Percentiles rank a stretch among this genome's conserved stretches.
Conservation (phyloP, 2,797 vertebrate species). For the Tenualosa ilisha region DNA sequence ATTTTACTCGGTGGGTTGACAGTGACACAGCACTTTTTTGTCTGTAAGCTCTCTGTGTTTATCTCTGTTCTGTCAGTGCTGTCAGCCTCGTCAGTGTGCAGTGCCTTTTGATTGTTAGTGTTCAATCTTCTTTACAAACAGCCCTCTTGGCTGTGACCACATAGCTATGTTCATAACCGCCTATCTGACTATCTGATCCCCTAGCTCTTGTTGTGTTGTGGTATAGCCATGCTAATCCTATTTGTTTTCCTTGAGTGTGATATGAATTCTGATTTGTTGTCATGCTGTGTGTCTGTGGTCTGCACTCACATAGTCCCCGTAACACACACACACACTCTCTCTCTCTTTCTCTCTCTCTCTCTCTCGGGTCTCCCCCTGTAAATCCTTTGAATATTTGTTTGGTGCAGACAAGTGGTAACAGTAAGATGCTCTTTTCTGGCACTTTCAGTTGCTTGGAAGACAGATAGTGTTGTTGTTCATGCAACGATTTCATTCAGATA, state of each 20-base stretch:
- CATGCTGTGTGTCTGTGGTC: not conserved
- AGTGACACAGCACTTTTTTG: not conserved
- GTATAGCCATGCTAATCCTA: constrained; percentile 32
- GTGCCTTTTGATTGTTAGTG: not conserved
- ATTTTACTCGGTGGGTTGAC: not conserved
- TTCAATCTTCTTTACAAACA: constrained; percentile 48
- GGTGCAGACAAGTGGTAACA: not conserved
- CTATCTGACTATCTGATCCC: constrained; percentile 25
- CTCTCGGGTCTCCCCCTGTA: not conserved
- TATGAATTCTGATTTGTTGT: constrained; percentile 30
- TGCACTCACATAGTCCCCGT: not conserved
- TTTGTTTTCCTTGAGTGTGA: constrained; percentile 45
- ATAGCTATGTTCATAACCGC: constrained; percentile 53
- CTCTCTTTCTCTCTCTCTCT: not conserved
- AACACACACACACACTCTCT: too few species aligned
- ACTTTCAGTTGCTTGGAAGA: not conserved
- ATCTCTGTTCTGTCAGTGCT: not conserved
- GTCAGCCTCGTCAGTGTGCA: not conserved
- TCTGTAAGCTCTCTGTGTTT: not conserved
- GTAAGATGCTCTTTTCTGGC: not conserved
- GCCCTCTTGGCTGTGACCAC: constrained; percentile 25
- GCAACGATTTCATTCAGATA: not conserved
- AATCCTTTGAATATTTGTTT: not conserved
- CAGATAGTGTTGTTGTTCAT: not conserved
- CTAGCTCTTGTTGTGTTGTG: constrained; percentile 23